Conservation (phyloP, 1,140 invertebrate genomes). For the Gryllus bimaculatus region DNA sequence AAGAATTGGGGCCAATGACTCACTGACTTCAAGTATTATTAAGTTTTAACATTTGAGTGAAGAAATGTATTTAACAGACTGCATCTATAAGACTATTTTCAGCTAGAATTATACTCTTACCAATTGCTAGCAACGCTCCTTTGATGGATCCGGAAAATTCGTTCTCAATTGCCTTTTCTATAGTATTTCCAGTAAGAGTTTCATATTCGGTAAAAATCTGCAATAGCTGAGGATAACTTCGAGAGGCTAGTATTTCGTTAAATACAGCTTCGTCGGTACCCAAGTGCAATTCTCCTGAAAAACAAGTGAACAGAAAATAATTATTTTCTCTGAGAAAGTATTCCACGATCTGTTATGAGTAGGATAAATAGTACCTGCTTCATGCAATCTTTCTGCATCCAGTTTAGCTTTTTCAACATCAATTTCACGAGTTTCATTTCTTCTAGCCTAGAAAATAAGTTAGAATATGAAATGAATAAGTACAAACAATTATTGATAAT, state of each 20-base stretch:
- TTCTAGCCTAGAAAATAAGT: background rate
- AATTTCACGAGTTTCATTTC: background rate
- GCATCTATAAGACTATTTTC: too few species aligned
- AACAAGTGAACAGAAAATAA: background rate
- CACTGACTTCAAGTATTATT: too few species aligned
- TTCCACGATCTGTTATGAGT: background rate
- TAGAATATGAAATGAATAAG: too few species aligned
- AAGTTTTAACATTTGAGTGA: too few species aligned
- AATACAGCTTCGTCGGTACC: conserved; percentile 24
- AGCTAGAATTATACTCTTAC: background rate
- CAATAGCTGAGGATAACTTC: conserved; percentile 31
- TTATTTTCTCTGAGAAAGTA: background rate
- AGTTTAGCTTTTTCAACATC: background rate
- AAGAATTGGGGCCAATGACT: too few species aligned
- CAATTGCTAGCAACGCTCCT: conserved; percentile 35
- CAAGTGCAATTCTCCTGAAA: background rate
- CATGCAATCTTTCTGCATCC: background rate
- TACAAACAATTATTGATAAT: too few species aligned
- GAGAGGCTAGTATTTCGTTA: conserved; percentile 32
- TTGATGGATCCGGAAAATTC: conserved; percentile 43
- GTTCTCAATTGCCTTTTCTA: conserved; percentile 37
- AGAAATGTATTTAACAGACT: too few species aligned
- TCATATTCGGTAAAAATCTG: conserved; percentile 39
- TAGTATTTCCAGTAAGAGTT: conserved; percentile 34
- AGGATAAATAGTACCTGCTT: background rate